These are phyloP conservation scores for Sicus ferrugineus DNA, from an alignment of 2,888 invertebrate genomes.

Conservation along the genomic window DNA sequence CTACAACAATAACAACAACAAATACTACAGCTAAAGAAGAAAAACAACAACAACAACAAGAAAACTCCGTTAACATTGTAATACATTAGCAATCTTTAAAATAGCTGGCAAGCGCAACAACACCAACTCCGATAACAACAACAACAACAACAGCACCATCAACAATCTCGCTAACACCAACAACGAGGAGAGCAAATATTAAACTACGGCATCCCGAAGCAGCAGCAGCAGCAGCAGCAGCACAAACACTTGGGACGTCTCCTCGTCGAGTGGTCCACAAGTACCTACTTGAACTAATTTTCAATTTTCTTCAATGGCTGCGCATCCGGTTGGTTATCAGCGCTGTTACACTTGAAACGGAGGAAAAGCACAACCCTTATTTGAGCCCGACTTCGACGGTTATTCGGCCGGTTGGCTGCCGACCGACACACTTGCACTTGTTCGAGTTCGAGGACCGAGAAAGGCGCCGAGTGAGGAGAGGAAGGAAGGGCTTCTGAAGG, in stretches of 20 bases:
- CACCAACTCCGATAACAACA: background rate
- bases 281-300: conserved; percentile 21
- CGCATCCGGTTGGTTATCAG: conserved; percentile 1
- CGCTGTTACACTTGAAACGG: background rate
- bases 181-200: background rate
- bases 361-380: background rate
- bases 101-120: background rate
- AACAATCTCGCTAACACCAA: no score
- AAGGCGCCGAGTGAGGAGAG: background rate
- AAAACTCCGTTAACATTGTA: background rate
- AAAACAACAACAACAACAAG: background rate
- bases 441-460: background rate
- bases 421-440: no score
- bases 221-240: background rate
- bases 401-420: background rate
- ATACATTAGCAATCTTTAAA: no score
- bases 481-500: background rate
- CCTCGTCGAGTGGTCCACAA: background rate
- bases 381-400: background rate
- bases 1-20: background rate
- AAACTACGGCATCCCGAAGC: background rate
- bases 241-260: conserved; percentile 10
- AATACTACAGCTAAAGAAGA: background rate
- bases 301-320: conserved; percentile 29
- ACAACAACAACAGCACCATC: conserved; percentile 14